Conservation (phyloP, 2,888 invertebrate genomes). For the Caenorhabditis drosophilae region DNA sequence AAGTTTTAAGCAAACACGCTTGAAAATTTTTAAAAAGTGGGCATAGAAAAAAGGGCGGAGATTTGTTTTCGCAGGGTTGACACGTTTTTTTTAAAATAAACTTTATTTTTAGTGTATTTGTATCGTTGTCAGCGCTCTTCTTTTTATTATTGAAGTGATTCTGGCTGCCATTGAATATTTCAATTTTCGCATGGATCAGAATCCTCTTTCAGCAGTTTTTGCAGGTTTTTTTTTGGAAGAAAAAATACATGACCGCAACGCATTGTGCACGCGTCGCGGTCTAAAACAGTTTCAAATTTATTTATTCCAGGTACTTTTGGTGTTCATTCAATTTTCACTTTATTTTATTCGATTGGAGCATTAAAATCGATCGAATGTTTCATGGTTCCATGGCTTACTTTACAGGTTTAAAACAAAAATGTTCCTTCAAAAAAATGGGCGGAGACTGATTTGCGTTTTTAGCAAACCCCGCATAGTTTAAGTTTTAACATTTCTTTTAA, state of each 20-base stretch:
- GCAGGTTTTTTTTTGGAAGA: slow-evolving; percentile 23
- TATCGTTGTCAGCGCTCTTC: slow-evolving; percentile 20
- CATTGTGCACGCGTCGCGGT: too few relatives aligned
- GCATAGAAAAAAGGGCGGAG: too few relatives aligned
- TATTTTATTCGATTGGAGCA: slow-evolving; percentile 36
- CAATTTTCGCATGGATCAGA: slow-evolving; percentile 22
- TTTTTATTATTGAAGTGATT: slow-evolving; percentile 21
- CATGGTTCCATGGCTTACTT: slow-evolving; percentile 44
- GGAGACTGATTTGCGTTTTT: too few relatives aligned
- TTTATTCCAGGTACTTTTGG: slow-evolving; percentile 33
- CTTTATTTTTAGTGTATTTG: slow-evolving; percentile 25
- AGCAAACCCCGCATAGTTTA: too few relatives aligned
- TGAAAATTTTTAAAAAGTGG: too few relatives aligned
- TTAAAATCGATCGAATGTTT: slow-evolving; percentile 37
- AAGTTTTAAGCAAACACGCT: too few relatives aligned
- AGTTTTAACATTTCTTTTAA: too few relatives aligned
- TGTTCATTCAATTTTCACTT: slow-evolving; percentile 37
- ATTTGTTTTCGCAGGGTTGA: too few relatives aligned
- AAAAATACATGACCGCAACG: too few relatives aligned
- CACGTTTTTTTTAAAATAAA: not conserved
- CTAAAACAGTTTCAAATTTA: slow-evolving; percentile 4
- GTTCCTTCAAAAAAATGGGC: too few relatives aligned
- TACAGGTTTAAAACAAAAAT: slow-evolving; percentile 20
- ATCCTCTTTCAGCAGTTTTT: slow-evolving; percentile 30
- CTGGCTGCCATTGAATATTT: slow-evolving; percentile 32